Evolutionary conservation across 1,140 invertebrate species (phyloP).

Genomic region (Ceratina australensis): DNA sequence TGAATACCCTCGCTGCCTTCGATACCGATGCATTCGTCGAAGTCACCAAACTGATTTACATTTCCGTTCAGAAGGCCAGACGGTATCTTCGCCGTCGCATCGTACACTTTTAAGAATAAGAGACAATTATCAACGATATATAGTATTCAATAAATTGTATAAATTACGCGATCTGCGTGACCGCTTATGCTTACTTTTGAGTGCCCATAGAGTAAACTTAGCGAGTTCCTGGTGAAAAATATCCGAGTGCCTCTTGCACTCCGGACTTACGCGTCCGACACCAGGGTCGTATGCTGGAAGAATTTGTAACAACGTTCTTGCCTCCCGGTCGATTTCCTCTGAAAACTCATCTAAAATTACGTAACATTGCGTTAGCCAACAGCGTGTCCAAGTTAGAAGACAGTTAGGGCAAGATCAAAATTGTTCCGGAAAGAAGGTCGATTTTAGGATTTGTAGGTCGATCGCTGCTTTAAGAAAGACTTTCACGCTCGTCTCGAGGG

Average conservation of each 20-base stretch:
- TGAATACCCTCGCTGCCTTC: constrained; percentile 74
- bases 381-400: background rate
- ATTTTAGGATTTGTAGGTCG: too few species aligned
- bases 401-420: background rate
- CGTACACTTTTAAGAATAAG: constrained; percentile 80
- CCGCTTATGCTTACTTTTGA: constrained; percentile 78
- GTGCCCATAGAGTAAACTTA: constrained; percentile 79
- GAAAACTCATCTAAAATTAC: constrained; percentile 69
- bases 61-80: constrained; percentile 84
- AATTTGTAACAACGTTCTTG: constrained; percentile 67
- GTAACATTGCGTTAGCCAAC: background rate
- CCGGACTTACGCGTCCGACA: constrained; percentile 69
- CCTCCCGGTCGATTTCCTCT: constrained; percentile 70
- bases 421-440: too few species aligned
- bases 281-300: constrained; percentile 73
- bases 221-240: constrained; percentile 75
- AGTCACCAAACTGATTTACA: constrained; percentile 84
- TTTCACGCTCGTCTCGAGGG: constrained; percentile 18
- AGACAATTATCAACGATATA: background rate
- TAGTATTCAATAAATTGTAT: background rate
- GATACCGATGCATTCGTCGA: constrained; percentile 82
- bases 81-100: constrained; percentile 82
- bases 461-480: constrained; percentile 14
- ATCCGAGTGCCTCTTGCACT: constrained; percentile 76
- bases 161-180: background rate